phyloP scores from a whole-genome alignment of 2,113 vertebrate species.

The Anguilla japonica region DNA sequence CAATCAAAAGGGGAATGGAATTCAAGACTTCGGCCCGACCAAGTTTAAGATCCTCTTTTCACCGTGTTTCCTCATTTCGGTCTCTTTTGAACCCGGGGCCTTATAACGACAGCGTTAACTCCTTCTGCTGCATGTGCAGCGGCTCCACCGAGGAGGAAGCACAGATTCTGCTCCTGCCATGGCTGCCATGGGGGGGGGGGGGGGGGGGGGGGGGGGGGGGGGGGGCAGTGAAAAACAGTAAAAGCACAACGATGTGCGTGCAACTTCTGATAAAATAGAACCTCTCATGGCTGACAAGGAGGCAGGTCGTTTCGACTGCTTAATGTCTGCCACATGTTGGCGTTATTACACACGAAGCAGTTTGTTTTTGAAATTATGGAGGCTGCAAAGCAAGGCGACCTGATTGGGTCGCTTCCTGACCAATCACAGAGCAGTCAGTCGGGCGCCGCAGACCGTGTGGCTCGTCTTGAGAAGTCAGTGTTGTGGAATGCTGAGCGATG shows the following conservation, averaged over 20 bases:
- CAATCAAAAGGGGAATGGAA: neutral
- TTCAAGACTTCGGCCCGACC: neutral
- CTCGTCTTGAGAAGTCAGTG: neutral
- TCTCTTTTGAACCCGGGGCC: neutral
- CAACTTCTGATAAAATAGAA: neutral
- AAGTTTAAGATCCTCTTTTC: neutral
- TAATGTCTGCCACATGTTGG: neutral
- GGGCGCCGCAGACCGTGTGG: neutral
- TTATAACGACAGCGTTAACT: neutral
- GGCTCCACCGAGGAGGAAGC: neutral
- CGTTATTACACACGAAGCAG: neutral
- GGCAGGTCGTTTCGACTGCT: neutral
- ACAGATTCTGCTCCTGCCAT: neutral
- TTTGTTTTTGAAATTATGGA: neutral
- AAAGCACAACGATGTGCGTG: neutral
- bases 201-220: too few species aligned
- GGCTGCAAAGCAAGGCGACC: neutral
- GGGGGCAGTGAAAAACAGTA: too few species aligned
- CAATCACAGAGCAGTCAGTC: neutral
- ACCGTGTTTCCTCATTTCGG: neutral
- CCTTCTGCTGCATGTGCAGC: neutral
- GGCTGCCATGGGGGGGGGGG: too few species aligned
- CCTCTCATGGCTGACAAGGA: neutral
- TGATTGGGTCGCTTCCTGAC: neutral
- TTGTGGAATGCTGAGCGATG: neutral